These are phyloP conservation scores for Laothoe populi DNA, from an alignment of 2,888 invertebrate species.

Conservation along the genomic window DNA sequence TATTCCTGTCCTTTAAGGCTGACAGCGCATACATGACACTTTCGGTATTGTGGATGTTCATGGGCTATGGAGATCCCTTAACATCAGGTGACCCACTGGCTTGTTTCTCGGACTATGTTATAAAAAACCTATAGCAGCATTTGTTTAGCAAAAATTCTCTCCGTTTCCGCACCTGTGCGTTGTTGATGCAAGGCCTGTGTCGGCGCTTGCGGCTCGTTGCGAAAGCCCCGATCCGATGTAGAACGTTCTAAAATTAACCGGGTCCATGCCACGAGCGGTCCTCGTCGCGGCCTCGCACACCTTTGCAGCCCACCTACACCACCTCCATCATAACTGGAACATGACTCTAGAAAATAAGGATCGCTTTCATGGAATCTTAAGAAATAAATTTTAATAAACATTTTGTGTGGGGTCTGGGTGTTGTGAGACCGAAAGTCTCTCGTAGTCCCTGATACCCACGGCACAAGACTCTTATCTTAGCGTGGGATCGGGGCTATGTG, in stretches of 20 bases:
- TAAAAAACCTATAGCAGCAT: slow-evolving; percentile 2
- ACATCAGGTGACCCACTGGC: no score
- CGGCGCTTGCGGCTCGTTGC: slow-evolving; percentile 59
- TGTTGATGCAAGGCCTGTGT: slow-evolving; percentile 65
- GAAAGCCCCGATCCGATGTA: slow-evolving; percentile 67
- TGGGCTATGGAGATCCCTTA: no score
- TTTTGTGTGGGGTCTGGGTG: no score
- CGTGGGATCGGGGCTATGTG: no score
- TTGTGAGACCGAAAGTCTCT: no score
- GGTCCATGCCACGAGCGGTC: slow-evolving; percentile 42
- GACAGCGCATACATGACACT: no score
- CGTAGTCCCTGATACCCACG: no score
- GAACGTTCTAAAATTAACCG: slow-evolving; percentile 70
- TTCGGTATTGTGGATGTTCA: no score
- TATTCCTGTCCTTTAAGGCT: no score
- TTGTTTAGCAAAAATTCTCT: slow-evolving; percentile 33
- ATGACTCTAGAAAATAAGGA: no score
- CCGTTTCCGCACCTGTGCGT: slow-evolving; percentile 39
- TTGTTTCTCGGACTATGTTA: no score
- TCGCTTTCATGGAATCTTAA: not conserved
- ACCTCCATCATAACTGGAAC: slow-evolving; percentile 17
- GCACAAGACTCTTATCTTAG: no score
- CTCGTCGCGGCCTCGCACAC: slow-evolving; percentile 13
- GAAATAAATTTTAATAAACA: not conserved
- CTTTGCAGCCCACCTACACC: slow-evolving; percentile 34